Percentiles rank a stretch among this genome's conserved stretches.
Evolutionary conservation across 2,113 vertebrate species (phyloP).

Genomic region (Cavia aperea): DNA sequence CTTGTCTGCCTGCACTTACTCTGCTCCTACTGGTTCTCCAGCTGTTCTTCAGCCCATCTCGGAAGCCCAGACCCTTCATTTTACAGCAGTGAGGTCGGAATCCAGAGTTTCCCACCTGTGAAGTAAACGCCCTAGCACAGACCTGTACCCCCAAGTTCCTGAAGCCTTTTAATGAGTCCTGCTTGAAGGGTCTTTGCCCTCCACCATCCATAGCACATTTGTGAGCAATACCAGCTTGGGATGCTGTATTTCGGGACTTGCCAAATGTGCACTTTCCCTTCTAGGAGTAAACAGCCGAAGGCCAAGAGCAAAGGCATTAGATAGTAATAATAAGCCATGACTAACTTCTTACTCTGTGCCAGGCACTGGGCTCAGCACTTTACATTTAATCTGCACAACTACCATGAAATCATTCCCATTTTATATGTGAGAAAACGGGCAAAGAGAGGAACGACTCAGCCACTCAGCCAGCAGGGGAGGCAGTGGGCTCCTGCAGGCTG

Average conservation of each 20-base stretch:
- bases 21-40: not conserved
- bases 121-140: not conserved
- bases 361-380: not conserved
- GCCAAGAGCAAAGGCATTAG: not conserved
- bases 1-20: not conserved
- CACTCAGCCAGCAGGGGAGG: not conserved
- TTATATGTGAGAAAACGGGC: not conserved
- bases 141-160: not conserved
- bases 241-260: not conserved
- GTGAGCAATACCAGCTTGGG: not conserved
- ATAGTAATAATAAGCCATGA: not conserved
- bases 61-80: not conserved
- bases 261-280: not conserved
- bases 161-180: not conserved
- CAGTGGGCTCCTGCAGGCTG: not conserved
- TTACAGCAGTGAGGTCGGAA: not conserved
- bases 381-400: not conserved
- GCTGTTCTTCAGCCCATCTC: not conserved
- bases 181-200: not conserved
- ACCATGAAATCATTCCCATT: not conserved
- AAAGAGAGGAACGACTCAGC: not conserved
- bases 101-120: not conserved
- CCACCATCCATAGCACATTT: not conserved
- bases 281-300: not conserved
- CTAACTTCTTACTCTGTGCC: not conserved